A percentile compares a stretch with the other conserved stretches of the same genome.
Evolutionary conservation across 1,140 invertebrate species (phyloP).

Genomic region (Adoxophyes honmai): DNA sequence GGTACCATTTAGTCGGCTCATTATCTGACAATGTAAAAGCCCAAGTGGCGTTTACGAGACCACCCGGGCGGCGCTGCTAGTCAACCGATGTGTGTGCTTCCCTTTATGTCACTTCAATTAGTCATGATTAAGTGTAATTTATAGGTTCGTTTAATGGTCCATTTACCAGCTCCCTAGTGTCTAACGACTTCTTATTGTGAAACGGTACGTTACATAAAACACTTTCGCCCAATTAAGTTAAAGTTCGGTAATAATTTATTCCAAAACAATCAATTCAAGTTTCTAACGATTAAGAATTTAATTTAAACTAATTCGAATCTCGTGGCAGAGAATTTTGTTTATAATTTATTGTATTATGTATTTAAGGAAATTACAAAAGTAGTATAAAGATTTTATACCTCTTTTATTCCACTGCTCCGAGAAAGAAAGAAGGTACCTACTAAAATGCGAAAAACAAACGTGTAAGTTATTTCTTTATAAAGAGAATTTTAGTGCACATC

Average conservation of each 20-base stretch:
- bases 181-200: conserved; percentile 65
- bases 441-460: no score
- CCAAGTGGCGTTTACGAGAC: conserved; percentile 43
- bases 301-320: no score
- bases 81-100: conserved; percentile 38
- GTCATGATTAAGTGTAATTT: conserved; percentile 73
- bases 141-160: conserved; percentile 68
- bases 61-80: conserved; percentile 49
- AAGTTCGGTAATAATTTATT: conserved; percentile 51
- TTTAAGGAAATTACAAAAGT: no score
- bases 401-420: no score
- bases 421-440: no score
- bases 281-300: neutral
- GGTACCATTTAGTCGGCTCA: conserved; percentile 39
- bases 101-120: conserved; percentile 64
- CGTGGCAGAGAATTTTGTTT: no score
- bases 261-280: conserved; percentile 11
- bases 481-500: conserved; percentile 19
- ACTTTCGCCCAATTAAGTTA: conserved; percentile 60
- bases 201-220: conserved; percentile 55
- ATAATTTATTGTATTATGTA: no score
- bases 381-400: no score
- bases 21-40: conserved; percentile 50
- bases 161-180: conserved; percentile 61
- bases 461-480: neutral